Conservation (phyloP, 2,888 invertebrate species). For the Tubiluchus corallicola region DNA sequence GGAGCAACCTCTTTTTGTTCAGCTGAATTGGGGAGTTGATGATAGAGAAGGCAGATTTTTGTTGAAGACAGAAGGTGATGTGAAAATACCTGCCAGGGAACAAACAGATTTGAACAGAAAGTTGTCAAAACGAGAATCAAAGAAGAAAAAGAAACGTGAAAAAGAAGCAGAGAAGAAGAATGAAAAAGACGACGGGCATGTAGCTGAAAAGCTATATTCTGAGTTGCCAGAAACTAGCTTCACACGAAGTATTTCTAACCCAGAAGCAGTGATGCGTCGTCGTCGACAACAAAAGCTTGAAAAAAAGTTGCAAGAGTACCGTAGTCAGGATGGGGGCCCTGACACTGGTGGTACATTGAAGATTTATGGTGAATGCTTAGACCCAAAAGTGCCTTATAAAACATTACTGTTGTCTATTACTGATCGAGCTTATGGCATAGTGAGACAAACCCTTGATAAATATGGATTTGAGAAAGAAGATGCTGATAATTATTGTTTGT, state of each 20-base stretch:
- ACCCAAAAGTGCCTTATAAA: conserved; percentile 94
- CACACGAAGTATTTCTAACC: conserved; percentile 96
- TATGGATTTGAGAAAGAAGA: conserved; percentile 81
- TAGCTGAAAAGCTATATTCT: conserved; percentile 31
- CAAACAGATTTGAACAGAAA: conserved; percentile 42
- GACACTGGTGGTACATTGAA: conserved; percentile 67
- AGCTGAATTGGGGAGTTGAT: conserved; percentile 97
- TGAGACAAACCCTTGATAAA: conserved; percentile 88
- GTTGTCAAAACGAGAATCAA: conserved; percentile 90
- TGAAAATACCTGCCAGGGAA: background rate
- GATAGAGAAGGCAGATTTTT: conserved; percentile 93
- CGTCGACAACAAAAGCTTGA: conserved; percentile 89
- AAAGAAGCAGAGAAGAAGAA: conserved; percentile 25
- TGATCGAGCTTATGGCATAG: conserved; percentile 78
- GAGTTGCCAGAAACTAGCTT: conserved; percentile 96
- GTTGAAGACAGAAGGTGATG: conserved; percentile 68
- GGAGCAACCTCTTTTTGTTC: conserved; percentile 87
- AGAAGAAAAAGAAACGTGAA: conserved; percentile 72
- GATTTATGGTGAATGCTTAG: conserved; percentile 88
- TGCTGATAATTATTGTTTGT: conserved; percentile 75
- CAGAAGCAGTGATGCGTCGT: conserved; percentile 96
- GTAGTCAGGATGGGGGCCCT: conserved; percentile 82
- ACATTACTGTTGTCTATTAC: conserved; percentile 78
- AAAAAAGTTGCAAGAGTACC: conserved; percentile 82
- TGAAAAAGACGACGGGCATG: too few species aligned